phyloP scores from a whole-genome alignment of 2,113 vertebrate genomes.

The Pedetes capensis region DNA sequence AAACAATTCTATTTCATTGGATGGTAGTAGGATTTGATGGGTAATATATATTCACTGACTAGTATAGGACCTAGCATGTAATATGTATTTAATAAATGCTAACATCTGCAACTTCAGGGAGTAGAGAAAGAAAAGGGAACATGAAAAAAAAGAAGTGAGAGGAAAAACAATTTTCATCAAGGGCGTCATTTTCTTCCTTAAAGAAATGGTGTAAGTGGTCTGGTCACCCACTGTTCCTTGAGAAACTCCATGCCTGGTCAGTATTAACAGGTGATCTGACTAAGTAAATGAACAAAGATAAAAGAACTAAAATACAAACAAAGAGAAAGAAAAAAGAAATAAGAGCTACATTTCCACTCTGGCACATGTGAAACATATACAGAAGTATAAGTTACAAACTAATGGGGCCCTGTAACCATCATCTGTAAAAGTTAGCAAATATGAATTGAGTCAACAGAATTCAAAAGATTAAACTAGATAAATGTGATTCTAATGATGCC shows the following conservation, averaged over 20 bases:
- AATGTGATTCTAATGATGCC: neutral
- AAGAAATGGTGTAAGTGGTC: neutral
- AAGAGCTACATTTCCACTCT: neutral
- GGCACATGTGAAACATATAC: neutral
- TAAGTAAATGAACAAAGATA: neutral
- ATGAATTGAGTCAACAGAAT: neutral
- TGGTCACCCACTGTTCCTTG: neutral
- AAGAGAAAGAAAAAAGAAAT: neutral
- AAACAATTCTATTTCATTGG: neutral
- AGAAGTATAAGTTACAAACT: neutral
- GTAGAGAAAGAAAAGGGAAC: neutral
- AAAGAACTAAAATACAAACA: neutral
- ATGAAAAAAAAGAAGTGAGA: neutral
- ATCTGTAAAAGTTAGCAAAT: neutral
- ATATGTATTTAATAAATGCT: neutral
- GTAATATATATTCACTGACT: neutral
- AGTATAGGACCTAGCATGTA: neutral
- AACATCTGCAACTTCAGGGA: neutral
- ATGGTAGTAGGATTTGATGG: neutral
- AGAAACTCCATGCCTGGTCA: neutral
- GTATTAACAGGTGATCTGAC: neutral
- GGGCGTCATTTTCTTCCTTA: neutral
- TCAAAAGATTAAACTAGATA: neutral
- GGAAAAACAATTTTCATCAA: neutral
- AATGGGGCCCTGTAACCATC: accelerated